Base-by-base conservation (phyloP, 2,797 vertebrate species). In the Betta splendens region DNA sequence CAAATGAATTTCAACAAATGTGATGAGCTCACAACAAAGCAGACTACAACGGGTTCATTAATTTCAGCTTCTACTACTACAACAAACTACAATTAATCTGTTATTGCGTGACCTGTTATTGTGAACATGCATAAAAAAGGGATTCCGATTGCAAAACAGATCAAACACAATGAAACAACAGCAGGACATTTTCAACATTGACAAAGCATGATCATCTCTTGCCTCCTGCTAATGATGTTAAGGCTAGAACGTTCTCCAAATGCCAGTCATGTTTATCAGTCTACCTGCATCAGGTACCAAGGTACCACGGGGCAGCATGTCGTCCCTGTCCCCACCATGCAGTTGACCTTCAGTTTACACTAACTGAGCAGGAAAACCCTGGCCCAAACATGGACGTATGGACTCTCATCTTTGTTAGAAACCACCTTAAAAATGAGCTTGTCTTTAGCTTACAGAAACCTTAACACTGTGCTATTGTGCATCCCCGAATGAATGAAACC, bases 1-100 rank as follows among this genome's bases (percentile, higher is more conserved):
- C 55, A 70, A 69, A 70, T 22, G 40, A 44, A 55, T 53, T 65
- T 45, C 7, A 8, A 42, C 49, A 59, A 35, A 42, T 26, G 49
- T 4, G 5, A 23, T 22, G 22, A 29, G 17, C 9, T 59, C 12
- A 15, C 12, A 33, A 47, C 42, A 29, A 9, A 43, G 8, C 9
- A 47, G 20, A 61, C 33, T 44, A 10, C n/a, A 46, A 45, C 15
- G 36, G 37, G 12, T 29, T n/a, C n/a, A n/a, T n/a, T n/a, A n/a
- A 23, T 37, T 31, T 9, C 29, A 25, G n/a, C 4, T 23, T 11
- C 18, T 29, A 36, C 26, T 21, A 28, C n/a, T n/a, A n/a, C n/a
- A n/a, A n/a, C n/a, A n/a, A n/a, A n/a, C 15, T 5, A 21, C 5
- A 3, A 25, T 33, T 25, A 21, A 13, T 25, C 13, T 45, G 7